Evolutionary conservation across 2,888 invertebrate species (phyloP), one percentile per base, ranked within the genome.

Genomic region (Cheilosia variabilis): DNA sequence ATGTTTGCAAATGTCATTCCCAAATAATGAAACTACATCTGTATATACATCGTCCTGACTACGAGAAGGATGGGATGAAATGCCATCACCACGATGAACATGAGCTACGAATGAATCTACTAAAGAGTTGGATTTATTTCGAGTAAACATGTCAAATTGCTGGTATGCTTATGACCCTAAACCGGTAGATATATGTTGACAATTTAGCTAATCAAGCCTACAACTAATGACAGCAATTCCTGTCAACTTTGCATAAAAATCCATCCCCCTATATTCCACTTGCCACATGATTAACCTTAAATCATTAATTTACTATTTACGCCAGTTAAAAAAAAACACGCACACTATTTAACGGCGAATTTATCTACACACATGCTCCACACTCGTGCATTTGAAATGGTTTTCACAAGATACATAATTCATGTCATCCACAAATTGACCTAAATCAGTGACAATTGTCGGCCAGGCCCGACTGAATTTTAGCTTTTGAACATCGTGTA

Each of bases 381-480:
- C 17, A 58, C 15, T 57, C 41, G 37, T 13, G 5, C 22, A 58
- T 63, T 69, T 57, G 41, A 66, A 66, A 73, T 47, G 31, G 60
- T 31, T 41, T 62, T 53, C n/a, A 19, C 19, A 53, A 53, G 73
- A 66, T 53, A n/a, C 60, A 79, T 77, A 69, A 80, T 66, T 80
- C 66, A 80, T 68, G 72, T 66, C 55, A 53, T 66, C 79, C 79
- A 19, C 79, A 72, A 80, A 60, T 66, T 80, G 79, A 72, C 79
- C 79, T 52, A 68, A 80, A 80, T 73, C 79, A 60, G 60, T 66
- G 79, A 60, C 72, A 60, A 73, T 52, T 80, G 34, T 65, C 63
- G 24, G 43, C 31, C n/a, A 13, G 17, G 24, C 4, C 5, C 47
- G 24, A 62, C 17, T 47, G 60, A 66, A 69, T 69, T 69, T 71